Percentiles rank a stretch among this genome's conserved stretches.
These are phyloP conservation scores for Chesias legatella DNA, from an alignment of 2,888 invertebrate genomes.

Conservation along the genomic window DNA sequence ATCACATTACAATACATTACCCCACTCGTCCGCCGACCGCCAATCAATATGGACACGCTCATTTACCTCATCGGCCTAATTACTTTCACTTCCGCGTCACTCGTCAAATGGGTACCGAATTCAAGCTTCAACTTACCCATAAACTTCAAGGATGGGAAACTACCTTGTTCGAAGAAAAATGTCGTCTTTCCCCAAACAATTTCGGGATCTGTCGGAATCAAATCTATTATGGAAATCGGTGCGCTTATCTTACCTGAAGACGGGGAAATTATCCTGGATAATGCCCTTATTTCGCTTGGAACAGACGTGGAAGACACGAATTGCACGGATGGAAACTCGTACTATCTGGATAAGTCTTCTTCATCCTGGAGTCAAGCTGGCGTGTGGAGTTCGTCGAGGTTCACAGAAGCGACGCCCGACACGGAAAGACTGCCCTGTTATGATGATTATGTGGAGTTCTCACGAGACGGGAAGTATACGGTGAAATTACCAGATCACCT, in stretches of 20 bases:
- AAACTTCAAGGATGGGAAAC: constrained; percentile 55
- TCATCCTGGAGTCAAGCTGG: constrained; percentile 61
- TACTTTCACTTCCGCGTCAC: constrained; percentile 38
- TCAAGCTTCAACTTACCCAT: constrained; percentile 55
- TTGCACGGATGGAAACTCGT: constrained; percentile 46
- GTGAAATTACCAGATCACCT: constrained; percentile 45
- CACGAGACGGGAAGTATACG: constrained; percentile 44
- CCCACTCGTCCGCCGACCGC: constrained; percentile 28
- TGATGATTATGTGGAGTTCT: constrained; percentile 65
- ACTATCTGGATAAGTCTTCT: constrained; percentile 50
- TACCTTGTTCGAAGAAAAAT: constrained; percentile 64
- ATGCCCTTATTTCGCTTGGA: constrained; percentile 49
- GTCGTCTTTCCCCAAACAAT: constrained; percentile 59
- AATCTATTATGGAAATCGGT: constrained; percentile 42
- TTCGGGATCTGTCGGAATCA: constrained; percentile 44
- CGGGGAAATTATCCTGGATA: constrained; percentile 59
- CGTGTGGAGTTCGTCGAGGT: constrained; percentile 63
- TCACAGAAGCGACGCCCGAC: constrained; percentile 73
- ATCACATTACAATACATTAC: constrained; percentile 53
- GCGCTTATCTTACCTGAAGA: constrained; percentile 60
- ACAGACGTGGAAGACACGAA: constrained; percentile 41
- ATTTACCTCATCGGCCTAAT: constrained; percentile 29
- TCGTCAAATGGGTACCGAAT: constrained; percentile 63
- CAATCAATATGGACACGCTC: constrained; percentile 26
- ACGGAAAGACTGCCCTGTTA: constrained; percentile 70